Evolutionary conservation across 2,797 vertebrate genomes (phyloP), one percentile per base, ranked within the genome.

Genomic region (Trachops cirrhosus): DNA sequence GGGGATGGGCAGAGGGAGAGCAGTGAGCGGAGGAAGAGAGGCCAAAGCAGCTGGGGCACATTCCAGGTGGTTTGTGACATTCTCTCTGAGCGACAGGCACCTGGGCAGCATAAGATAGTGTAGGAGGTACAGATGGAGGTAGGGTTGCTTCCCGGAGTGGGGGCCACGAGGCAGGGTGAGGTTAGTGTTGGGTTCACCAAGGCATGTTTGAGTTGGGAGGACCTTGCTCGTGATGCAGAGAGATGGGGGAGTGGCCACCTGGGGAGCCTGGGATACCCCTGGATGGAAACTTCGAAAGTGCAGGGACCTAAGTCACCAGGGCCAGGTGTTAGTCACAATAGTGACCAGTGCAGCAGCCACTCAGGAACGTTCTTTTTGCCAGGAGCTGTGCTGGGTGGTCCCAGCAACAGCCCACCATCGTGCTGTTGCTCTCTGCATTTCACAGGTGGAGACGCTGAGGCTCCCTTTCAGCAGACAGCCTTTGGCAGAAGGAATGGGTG

Each of bases 51-150:
- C n/a, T 4, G n/a, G 34, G 64, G 44, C 57, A 18, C 2, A 0
- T 59, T 80, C 32, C 34, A 6, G 50, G 22, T 41, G 12, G 67
- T 46, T 44, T 46, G 5, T 11, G 32, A 21, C 0, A 4, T 46
- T 78, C 10, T 62, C 11, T 54, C 12, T 3, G 32, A n/a, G 84
- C 1, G 19, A 39, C 14, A 10, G 37, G 11, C 9, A 10, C 34
- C 0, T 19, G 7, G 32, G 8, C 4, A 9, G 37, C 0, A 0
- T 16, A 14, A n/a, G 14, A 9, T 29, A 11, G 26, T 2, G 7
- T 24, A 14, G 39, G 62, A 41, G n/a, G 18, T 39, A 9, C 16
- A 59, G 62, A 2, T 14, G 9, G 48, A 62, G 46, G 5, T 2
- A 7, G 54, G 52, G 10, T 50, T 3, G 1, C 44, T 39, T 67